Conservation (phyloP, 2,797 vertebrate species). For the Malacoctenus gilli region DNA sequence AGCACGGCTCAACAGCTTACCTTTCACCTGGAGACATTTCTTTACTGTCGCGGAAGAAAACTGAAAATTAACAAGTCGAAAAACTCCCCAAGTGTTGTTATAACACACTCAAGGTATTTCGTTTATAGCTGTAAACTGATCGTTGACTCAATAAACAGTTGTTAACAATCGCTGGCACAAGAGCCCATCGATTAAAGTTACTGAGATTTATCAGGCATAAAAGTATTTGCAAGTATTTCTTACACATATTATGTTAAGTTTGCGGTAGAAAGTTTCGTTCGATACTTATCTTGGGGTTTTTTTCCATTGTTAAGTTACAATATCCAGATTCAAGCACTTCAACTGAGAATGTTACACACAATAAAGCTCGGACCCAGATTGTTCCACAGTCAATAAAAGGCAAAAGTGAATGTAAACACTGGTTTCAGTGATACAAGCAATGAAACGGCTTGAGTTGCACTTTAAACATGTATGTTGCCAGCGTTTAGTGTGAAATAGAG, state of each 20-base stretch:
- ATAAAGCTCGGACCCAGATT: not conserved
- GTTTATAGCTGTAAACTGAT: too few species aligned
- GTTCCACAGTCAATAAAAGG: not conserved
- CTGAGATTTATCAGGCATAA: not conserved
- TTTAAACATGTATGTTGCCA: conserved; percentile 44
- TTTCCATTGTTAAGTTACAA: not conserved
- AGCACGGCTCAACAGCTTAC: conserved; percentile 15
- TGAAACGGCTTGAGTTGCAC: conserved; percentile 29
- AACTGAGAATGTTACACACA: not conserved
- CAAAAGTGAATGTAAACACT: not conserved
- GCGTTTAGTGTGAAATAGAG: conserved; percentile 49
- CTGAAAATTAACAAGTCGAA: conserved; percentile 5
- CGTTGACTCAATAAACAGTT: too few species aligned
- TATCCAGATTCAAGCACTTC: not conserved
- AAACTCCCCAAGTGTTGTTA: not conserved
- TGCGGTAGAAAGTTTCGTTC: not conserved
- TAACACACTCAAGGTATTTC: too few species aligned
- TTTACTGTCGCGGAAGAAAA: conserved; percentile 8
- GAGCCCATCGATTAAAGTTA: too few species aligned
- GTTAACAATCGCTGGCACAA: too few species aligned
- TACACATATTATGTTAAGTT: not conserved
- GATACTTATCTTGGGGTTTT: not conserved
- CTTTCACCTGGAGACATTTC: conserved; percentile 16
- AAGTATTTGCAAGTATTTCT: not conserved
- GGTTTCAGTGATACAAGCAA: conserved; percentile 10